Evolutionary conservation across 2,113 vertebrate species (phyloP).

Genomic region (Erinaceus europaeus): DNA sequence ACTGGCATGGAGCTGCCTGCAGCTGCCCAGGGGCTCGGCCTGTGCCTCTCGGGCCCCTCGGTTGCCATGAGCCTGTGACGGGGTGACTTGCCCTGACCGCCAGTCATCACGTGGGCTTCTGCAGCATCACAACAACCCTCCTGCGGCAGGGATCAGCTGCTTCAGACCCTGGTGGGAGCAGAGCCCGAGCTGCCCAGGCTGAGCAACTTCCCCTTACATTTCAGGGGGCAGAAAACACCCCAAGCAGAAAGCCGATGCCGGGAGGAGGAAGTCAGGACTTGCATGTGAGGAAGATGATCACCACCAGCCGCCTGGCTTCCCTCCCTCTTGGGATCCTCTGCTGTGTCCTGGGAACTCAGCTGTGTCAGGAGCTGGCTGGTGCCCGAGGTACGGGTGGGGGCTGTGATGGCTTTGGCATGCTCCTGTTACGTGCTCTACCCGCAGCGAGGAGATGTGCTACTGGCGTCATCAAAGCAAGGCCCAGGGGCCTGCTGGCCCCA

Average conservation of each 20-base stretch:
- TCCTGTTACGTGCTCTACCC: neutral
- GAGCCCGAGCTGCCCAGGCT: neutral
- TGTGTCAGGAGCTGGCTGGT: neutral
- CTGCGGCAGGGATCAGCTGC: neutral
- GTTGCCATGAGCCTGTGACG: slow-evolving; percentile 49
- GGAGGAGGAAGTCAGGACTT: slow-evolving; percentile 19
- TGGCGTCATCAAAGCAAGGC: neutral
- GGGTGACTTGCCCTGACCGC: slow-evolving; percentile 22
- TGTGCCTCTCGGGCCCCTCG: slow-evolving; percentile 24
- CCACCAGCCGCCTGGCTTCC: neutral
- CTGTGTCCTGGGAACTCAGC: slow-evolving; percentile 8
- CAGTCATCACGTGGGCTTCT: neutral
- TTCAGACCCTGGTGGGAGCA: neutral
- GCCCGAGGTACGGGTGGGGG: neutral
- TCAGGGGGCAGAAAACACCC: neutral
- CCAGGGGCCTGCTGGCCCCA: neutral
- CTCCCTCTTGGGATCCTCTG: slow-evolving; percentile 24
- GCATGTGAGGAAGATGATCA: slow-evolving; percentile 55
- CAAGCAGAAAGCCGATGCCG: neutral
- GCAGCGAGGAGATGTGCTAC: neutral
- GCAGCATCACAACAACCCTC: neutral
- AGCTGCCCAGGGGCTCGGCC: slow-evolving; percentile 32
- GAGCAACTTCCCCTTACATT: neutral
- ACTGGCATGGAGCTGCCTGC: slow-evolving; percentile 55
- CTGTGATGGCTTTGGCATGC: neutral